Evolutionary conservation across 2,113 vertebrate species (phyloP), one percentile per base, ranked within the genome.

Genomic region (Tonatia bakeri): DNA sequence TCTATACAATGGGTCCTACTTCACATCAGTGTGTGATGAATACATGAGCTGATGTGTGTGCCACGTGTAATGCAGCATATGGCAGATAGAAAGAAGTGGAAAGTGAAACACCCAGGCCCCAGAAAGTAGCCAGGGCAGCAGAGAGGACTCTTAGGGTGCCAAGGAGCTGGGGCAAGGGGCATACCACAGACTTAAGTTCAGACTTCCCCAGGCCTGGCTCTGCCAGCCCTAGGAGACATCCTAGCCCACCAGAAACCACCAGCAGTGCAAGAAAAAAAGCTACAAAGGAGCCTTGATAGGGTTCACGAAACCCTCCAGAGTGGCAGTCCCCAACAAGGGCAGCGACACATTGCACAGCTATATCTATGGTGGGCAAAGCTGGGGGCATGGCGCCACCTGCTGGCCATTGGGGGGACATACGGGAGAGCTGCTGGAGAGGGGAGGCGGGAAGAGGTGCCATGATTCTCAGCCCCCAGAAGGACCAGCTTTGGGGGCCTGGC

Each of bases 351-450:
- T 6, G n/a, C 82, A 31, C 22, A 24, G 38, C 47, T 8, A 10
- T 47, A 7, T 10, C 11, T 0, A 33, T 33, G n/a, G 5, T 31
- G 43, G 24, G 38, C 50, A 97, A 96, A 95, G 20, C 65, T 97
- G 65, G 87, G 20, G 4, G 14, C 81, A n/a, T 85, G 72, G 83
- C 47, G 38, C 84, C 98, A 97, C 80, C 98, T 98, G 64, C 94
- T 96, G 98, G 83, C 26, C 38, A 3, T 5, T 6, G 1, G 0
- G 65, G 38, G 31, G 47, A 28, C 19, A 50, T 1, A 28, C 33
- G 9, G 52, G 43, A 72, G 28, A 50, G 10, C 52, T 0, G 11
- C 5, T 0, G 0, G 45, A 36, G 17, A 43, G 3, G 14, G 4
- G 20, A 43, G 20, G 31, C 5, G 31, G 31, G 31, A 77, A n/a